These are phyloP conservation scores for Dendrocincla tyrannina DNA, from an alignment of 2,797 vertebrate species.

Conservation along the genomic window DNA sequence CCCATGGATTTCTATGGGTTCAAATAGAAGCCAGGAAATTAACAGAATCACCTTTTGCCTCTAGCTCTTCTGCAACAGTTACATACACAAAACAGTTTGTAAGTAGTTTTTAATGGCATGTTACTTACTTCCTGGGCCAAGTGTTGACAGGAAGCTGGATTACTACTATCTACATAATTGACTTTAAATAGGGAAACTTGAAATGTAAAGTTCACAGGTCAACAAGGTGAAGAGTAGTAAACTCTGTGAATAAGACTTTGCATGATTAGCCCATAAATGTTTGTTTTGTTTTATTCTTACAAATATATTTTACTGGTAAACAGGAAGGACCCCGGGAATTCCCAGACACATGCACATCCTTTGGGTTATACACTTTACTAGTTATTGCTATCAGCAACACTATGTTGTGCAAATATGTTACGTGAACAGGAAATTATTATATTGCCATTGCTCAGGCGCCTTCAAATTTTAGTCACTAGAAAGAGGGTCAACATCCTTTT, in stretches of 20 bases:
- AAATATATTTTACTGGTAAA: background rate
- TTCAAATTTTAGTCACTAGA: constrained; percentile 45
- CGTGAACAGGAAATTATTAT: constrained; percentile 57
- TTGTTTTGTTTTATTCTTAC: background rate
- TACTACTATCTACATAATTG: background rate
- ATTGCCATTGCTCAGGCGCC: background rate
- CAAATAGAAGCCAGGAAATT: background rate
- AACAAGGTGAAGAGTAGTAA: background rate
- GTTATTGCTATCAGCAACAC: background rate
- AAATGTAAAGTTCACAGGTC: background rate
- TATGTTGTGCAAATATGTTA: constrained; percentile 52
- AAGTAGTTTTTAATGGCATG: background rate
- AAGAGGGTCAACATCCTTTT: constrained; percentile 50
- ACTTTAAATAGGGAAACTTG: background rate
- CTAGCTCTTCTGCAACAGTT: background rate
- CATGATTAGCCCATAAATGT: background rate
- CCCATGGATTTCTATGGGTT: background rate
- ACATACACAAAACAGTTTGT: background rate
- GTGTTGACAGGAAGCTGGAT: background rate
- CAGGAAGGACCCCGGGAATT: constrained; percentile 46
- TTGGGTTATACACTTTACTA: background rate
- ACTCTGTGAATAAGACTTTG: background rate
- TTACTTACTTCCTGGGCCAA: background rate
- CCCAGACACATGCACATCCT: constrained; percentile 28
- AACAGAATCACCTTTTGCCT: background rate